These are phyloP conservation scores for Cebus imitator DNA, from an alignment of 2,113 vertebrate species.

Conservation along the genomic window DNA sequence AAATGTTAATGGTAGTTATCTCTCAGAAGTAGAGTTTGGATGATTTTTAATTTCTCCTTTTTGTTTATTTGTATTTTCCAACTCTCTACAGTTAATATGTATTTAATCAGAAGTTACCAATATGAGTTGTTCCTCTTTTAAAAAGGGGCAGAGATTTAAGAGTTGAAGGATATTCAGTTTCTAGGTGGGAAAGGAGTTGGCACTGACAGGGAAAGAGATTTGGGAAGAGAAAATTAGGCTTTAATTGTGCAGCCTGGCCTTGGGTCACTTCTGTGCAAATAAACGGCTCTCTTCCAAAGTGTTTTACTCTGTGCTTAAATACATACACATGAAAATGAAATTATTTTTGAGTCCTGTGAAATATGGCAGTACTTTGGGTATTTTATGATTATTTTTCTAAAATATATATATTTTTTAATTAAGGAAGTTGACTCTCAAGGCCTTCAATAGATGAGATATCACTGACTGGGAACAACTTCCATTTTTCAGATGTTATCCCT, in stretches of 20 bases:
- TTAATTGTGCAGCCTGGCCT: background rate
- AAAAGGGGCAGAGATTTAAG: background rate
- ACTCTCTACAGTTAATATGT: background rate
- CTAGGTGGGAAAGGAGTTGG: background rate
- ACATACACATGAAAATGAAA: background rate
- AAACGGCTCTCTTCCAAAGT: background rate
- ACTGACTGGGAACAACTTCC: constrained; percentile 21
- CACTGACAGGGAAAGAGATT: background rate
- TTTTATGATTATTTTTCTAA: constrained; percentile 49
- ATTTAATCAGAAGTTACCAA: constrained; percentile 10
- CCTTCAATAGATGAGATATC: constrained; percentile 48
- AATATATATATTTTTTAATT: constrained; percentile 27
- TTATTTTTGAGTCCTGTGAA: constrained; percentile 44
- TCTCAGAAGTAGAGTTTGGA: constrained; percentile 26
- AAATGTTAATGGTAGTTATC: background rate
- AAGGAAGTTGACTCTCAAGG: constrained; percentile 50
- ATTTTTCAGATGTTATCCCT: constrained; percentile 25
- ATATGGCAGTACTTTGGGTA: background rate
- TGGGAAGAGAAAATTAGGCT: background rate
- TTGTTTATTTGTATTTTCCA: constrained; percentile 48
- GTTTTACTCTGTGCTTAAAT: background rate
- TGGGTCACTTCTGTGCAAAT: background rate
- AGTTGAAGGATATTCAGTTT: background rate
- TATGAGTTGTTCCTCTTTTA: constrained; percentile 27
- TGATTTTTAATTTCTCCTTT: constrained; percentile 47